These are phyloP conservation scores for Melinaea marsaeus DNA, from an alignment of 2,888 invertebrate species.

Conservation along the genomic window DNA sequence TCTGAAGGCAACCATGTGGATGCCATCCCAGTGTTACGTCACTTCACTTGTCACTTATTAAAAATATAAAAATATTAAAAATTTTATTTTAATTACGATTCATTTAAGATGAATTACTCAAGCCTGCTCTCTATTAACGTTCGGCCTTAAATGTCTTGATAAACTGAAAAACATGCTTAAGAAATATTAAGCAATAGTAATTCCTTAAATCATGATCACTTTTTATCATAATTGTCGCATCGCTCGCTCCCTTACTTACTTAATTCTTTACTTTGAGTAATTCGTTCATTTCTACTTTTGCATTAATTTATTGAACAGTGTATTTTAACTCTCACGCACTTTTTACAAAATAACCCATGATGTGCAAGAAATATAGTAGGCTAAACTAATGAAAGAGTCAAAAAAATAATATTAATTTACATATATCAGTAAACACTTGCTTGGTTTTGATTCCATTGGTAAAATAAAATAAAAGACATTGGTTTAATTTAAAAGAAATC, in stretches of 20 bases:
- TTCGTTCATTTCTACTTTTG: too few relatives aligned
- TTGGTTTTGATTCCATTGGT: too few relatives aligned
- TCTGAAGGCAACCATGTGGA: conserved; percentile 76
- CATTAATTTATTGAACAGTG: too few relatives aligned
- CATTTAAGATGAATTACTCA: background rate
- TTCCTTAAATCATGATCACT: background rate
- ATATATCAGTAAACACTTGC: too few relatives aligned
- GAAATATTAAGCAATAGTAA: background rate
- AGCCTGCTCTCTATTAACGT: background rate
- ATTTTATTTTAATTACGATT: background rate
- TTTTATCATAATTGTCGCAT: background rate
- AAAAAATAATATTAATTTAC: too few relatives aligned
- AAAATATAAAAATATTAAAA: background rate
- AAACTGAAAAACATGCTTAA: background rate
- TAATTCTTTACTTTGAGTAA: too few relatives aligned
- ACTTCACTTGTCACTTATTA: background rate
- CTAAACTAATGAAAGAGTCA: too few relatives aligned
- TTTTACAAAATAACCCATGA: too few relatives aligned
- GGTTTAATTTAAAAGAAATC: too few relatives aligned
- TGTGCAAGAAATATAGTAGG: too few relatives aligned
- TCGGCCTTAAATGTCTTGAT: background rate
- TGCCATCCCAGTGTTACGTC: conserved; percentile 28
- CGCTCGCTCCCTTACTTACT: background rate
- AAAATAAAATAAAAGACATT: too few relatives aligned
- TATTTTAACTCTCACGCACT: too few relatives aligned